Base-by-base conservation (phyloP, 1,140 invertebrate species). In the Frieseomelitta varia region DNA sequence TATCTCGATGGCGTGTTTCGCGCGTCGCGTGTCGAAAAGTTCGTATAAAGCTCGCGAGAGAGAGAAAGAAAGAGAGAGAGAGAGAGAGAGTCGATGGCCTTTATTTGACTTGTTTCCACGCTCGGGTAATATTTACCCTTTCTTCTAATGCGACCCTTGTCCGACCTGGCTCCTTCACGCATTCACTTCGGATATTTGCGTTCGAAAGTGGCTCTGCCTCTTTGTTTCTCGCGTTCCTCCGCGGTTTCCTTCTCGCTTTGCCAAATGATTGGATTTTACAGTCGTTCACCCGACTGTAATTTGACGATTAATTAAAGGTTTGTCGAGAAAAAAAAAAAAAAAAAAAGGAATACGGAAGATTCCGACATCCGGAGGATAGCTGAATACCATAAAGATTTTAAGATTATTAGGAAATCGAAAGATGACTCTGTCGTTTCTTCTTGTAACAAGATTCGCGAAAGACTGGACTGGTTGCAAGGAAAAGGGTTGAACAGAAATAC, bases 1-100 rank as follows among this genome's bases (percentile, higher is more conserved):
- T 27, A 14, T 56, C 19, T 24, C 12, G n/a, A 21, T 51, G 19
- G 73, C 61, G 72, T 76, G 78, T 80, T 72, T 82, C 17, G 24
- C 61, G n/a, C 51, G 63, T 82, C 53, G 73, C 80, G 80, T 76
- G 80, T 47, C 51, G 21, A 61, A 39, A 76, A 65, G 27, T 75
- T 63, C 17, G 39, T 63, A 47, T 17, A 51, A 63, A 77, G 15
- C 34, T 61, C 74, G 30, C 30, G 30, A 47, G 39, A 47, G 34
- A 39, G 0, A 39, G 34, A 39, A 4, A 39, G 34, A 2, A 2
- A 39, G 39, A 47, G 24, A 30, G 58, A 61, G 58, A 53, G 53
- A 53, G 53, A 55, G 53, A 55, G 53, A 10, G 56, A 27, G 21
- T 19, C 24, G 74, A 39, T 53, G n/a, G 24, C 21, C 75, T 47